Conservation (phyloP, 2,113 vertebrate genomes). For the Halcyon malimbica region DNA sequence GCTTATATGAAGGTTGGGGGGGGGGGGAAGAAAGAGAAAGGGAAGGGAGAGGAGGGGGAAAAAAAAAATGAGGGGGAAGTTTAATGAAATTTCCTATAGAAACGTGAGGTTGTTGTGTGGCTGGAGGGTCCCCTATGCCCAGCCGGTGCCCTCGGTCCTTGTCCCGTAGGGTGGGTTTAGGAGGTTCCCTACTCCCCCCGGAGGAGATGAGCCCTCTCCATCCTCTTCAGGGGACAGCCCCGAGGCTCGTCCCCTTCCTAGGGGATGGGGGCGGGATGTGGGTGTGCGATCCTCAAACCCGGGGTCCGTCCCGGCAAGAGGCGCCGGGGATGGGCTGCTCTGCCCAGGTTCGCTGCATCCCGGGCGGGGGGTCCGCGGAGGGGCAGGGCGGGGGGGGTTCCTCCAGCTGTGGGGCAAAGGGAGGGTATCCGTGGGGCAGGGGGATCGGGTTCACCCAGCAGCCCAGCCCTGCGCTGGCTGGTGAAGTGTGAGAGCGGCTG, state of each 20-base stretch:
- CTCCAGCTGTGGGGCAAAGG: neutral
- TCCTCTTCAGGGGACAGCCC: neutral
- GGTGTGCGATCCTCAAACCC: neutral
- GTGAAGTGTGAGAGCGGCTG: slow-evolving; percentile 75
- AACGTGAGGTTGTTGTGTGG: neutral
- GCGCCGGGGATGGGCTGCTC: neutral
- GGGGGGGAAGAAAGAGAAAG: neutral
- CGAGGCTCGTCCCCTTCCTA: neutral
- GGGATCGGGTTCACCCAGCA: neutral
- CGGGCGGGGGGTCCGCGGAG: no score
- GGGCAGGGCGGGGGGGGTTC: neutral
- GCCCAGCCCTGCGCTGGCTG: neutral
- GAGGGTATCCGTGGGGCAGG: neutral
- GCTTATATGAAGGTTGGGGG: neutral
- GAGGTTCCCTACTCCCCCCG: neutral
- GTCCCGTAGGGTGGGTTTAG: neutral
- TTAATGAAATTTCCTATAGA: slow-evolving; percentile 47
- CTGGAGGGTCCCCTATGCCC: neutral
- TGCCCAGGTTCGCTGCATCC: neutral
- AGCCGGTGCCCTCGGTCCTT: neutral
- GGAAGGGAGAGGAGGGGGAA: no score
- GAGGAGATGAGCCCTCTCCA: neutral
- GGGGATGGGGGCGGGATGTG: neutral
- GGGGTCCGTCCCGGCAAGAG: neutral
- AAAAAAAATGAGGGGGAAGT: neutral